Conservation (phyloP, 92 coral and sea anemone genomes). For the Epizoanthus ramosus region DNA sequence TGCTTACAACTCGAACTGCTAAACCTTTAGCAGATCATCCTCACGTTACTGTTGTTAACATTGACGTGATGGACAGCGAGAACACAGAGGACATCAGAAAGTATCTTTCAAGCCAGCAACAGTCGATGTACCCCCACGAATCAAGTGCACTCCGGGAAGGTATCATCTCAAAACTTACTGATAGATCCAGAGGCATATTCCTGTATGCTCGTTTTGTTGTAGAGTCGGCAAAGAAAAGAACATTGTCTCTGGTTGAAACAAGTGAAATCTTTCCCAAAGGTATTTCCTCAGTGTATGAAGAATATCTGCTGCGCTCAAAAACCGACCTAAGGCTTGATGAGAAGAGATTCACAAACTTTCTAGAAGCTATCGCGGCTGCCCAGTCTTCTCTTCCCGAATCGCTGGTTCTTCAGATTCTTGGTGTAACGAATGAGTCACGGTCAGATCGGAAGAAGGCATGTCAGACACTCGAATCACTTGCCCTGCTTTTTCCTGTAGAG, state of each 20-base stretch:
- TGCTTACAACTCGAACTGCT: constrained; percentile 1
- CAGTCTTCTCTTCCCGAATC: too few species aligned
- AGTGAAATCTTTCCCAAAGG: too few species aligned
- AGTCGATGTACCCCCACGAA: neutral
- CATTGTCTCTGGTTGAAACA: neutral
- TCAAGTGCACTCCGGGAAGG: neutral
- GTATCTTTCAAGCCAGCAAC: neutral
- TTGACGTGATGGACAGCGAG: neutral
- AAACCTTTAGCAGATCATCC: neutral
- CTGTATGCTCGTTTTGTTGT: too few species aligned
- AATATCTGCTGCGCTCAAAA: neutral
- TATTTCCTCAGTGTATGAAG: too few species aligned
- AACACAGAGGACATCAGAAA: neutral
- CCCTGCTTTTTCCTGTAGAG: neutral
- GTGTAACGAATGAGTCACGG: too few species aligned
- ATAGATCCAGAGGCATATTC: too few species aligned
- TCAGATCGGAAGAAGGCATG: neutral
- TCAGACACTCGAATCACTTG: neutral
- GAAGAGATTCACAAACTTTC: too few species aligned
- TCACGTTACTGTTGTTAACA: too few species aligned
- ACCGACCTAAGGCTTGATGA: neutral
- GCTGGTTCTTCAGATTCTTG: too few species aligned
- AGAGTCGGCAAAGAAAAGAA: too few species aligned
- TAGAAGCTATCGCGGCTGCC: too few species aligned
- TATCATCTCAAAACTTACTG: too few species aligned